Evolutionary conservation across 1,140 invertebrate species (phyloP).

Genomic region (Spodoptera frugiperda): DNA sequence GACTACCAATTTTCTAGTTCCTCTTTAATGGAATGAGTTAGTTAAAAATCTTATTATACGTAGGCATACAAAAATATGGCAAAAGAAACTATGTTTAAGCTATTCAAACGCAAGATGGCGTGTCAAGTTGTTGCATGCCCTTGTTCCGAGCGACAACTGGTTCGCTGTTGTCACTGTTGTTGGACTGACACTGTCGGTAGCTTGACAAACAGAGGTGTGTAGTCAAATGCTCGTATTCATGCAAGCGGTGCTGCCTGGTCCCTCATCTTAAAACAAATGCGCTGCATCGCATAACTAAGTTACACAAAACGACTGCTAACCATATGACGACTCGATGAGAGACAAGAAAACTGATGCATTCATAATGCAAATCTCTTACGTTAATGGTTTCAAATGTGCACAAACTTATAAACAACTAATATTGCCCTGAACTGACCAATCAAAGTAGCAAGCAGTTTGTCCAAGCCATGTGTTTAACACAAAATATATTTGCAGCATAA

Average conservation of each 20-base stretch:
- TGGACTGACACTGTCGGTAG: background rate
- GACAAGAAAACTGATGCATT: slow-evolving; percentile 12
- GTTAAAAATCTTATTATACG: slow-evolving; percentile 67
- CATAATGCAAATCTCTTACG: slow-evolving; percentile 24
- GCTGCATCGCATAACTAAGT: background rate
- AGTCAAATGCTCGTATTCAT: slow-evolving; percentile 25
- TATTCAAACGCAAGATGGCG: slow-evolving; percentile 25
- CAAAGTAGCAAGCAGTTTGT: slow-evolving; percentile 16
- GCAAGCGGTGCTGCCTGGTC: slow-evolving; percentile 9
- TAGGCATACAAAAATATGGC: slow-evolving; percentile 74
- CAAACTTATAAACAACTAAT: background rate
- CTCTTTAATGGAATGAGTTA: slow-evolving; percentile 77
- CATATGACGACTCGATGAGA: slow-evolving; percentile 11
- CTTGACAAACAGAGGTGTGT: background rate
- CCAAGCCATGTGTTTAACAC: slow-evolving; percentile 16
- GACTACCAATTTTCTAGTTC: slow-evolving; percentile 83
- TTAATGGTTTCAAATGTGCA: slow-evolving; percentile 26
- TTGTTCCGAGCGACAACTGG: background rate
- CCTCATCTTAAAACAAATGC: slow-evolving; percentile 40
- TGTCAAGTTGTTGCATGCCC: background rate
- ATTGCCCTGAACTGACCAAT: background rate
- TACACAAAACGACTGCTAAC: slow-evolving; percentile 21
- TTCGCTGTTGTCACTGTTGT: background rate
- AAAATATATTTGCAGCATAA: slow-evolving; percentile 29
- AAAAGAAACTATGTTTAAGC: slow-evolving; percentile 58